phyloP scores from a whole-genome alignment of 2,888 invertebrate genomes.

The Xestia rhomboidea region DNA sequence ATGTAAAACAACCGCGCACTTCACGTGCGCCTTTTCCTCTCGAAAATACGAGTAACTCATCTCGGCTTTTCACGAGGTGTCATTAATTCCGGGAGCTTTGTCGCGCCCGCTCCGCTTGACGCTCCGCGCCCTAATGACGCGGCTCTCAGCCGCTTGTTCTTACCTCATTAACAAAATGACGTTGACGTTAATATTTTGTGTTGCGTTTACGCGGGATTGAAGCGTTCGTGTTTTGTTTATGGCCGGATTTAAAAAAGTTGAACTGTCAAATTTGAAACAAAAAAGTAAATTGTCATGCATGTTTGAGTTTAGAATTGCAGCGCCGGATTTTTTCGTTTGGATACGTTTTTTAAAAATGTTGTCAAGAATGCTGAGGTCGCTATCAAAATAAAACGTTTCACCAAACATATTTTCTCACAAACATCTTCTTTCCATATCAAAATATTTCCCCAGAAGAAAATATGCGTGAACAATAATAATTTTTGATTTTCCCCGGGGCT shows the following conservation, averaged over 20 bases:
- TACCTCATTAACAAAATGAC: conserved; percentile 86
- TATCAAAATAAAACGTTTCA: neutral
- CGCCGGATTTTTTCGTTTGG: neutral
- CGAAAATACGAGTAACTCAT: conserved; percentile 87
- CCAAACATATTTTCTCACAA: conserved; percentile 17
- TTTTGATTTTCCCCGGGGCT: conserved; percentile 84
- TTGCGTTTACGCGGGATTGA: conserved; percentile 62
- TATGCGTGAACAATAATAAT: conserved; percentile 84
- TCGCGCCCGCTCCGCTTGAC: conserved; percentile 77
- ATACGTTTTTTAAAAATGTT: neutral
- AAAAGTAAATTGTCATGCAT: conserved; percentile 1
- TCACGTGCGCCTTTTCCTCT: conserved; percentile 89
- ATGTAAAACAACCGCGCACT: conserved; percentile 88
- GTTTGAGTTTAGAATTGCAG: conserved; percentile 10
- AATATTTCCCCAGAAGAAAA: conserved; percentile 79
- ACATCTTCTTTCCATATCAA: conserved; percentile 54
- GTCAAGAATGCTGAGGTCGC: neutral
- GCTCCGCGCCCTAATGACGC: conserved; percentile 81
- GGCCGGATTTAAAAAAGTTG: conserved; percentile 30
- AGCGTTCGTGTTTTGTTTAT: conserved; percentile 49
- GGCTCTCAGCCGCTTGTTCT: conserved; percentile 82
- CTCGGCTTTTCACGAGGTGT: conserved; percentile 89
- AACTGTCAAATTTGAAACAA: conserved; percentile 1
- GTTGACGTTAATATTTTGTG: conserved; percentile 66
- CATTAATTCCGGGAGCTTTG: conserved; percentile 87